Conservation (phyloP, 1,140 invertebrate genomes). For the Drosophila ohnishii region DNA sequence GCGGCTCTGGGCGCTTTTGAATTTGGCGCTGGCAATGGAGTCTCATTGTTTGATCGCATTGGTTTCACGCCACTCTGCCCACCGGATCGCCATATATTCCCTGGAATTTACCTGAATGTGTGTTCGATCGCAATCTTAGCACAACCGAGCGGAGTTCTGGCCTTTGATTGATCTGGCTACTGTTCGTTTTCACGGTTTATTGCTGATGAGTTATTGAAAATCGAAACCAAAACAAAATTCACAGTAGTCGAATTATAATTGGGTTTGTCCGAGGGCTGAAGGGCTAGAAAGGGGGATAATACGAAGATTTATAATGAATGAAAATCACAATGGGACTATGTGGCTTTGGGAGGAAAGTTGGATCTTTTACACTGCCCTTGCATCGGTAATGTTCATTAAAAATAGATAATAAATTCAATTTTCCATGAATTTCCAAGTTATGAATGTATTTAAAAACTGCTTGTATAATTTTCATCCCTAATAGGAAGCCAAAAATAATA, state of each 20-base stretch:
- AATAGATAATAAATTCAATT: background rate
- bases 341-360: background rate
- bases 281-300: background rate
- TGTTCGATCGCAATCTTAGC: constrained; percentile 40
- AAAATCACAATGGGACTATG: too few relatives aligned
- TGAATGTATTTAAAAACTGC: background rate
- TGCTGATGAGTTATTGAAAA: constrained; percentile 61
- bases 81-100: constrained; percentile 22
- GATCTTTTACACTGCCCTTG: background rate
- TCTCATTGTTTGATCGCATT: constrained; percentile 71
- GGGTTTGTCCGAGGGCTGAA: constrained; percentile 19
- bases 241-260: constrained; percentile 51
- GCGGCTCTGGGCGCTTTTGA: constrained; percentile 76
- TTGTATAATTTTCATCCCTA: background rate
- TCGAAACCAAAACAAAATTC: constrained; percentile 47
- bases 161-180: constrained; percentile 72
- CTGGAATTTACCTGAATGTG: constrained; percentile 11
- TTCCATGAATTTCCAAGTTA: background rate
- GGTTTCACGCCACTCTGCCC: constrained; percentile 66
- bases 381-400: background rate
- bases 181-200: constrained; percentile 77
- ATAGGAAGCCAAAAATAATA: background rate
- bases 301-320: constrained; percentile 11
- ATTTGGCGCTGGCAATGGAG: constrained; percentile 67
- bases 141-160: constrained; percentile 53